These are phyloP conservation scores for Fissipunctia ypsillon DNA, from an alignment of 2,888 invertebrate species.

Conservation along the genomic window DNA sequence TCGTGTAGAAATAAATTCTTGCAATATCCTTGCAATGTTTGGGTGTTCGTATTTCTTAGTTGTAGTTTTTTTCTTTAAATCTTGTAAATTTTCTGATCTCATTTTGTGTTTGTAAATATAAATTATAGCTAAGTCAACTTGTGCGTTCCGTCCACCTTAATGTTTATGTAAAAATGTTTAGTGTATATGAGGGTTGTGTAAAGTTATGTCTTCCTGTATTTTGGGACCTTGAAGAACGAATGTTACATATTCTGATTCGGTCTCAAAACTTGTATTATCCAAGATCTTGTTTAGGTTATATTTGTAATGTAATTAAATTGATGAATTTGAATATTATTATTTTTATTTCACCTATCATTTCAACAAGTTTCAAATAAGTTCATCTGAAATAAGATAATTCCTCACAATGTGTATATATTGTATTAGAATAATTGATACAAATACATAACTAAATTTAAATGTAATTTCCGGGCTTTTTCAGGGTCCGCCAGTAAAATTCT, in stretches of 20 bases:
- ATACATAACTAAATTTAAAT: not conserved
- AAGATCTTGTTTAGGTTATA: slow-evolving; percentile 68
- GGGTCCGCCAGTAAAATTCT: no score
- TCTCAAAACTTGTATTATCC: slow-evolving; percentile 64
- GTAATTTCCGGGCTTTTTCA: not conserved
- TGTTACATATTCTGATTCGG: slow-evolving; percentile 44
- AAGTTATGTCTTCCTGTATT: slow-evolving; percentile 65
- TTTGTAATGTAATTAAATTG: slow-evolving; percentile 69
- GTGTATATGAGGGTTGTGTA: slow-evolving; percentile 66
- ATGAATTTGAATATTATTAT: slow-evolving; percentile 55
- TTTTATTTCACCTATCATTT: slow-evolving; percentile 21
- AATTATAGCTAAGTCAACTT: slow-evolving; percentile 71
- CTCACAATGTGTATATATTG: no score
- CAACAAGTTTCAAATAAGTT: not conserved
- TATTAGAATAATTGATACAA: not conserved
- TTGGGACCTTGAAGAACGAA: slow-evolving; percentile 50
- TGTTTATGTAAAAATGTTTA: slow-evolving; percentile 58
- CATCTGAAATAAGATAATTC: not conserved
- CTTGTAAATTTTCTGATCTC: slow-evolving; percentile 89
- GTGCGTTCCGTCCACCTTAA: slow-evolving; percentile 75
- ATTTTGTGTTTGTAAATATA: slow-evolving; percentile 84
- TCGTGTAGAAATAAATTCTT: slow-evolving; percentile 64
- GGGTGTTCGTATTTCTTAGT: slow-evolving; percentile 77
- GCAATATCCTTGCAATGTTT: slow-evolving; percentile 65
- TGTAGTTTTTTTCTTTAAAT: slow-evolving; percentile 71